Conservation (phyloP, 2,113 vertebrate genomes). For the Erythrolamprus reginae region DNA sequence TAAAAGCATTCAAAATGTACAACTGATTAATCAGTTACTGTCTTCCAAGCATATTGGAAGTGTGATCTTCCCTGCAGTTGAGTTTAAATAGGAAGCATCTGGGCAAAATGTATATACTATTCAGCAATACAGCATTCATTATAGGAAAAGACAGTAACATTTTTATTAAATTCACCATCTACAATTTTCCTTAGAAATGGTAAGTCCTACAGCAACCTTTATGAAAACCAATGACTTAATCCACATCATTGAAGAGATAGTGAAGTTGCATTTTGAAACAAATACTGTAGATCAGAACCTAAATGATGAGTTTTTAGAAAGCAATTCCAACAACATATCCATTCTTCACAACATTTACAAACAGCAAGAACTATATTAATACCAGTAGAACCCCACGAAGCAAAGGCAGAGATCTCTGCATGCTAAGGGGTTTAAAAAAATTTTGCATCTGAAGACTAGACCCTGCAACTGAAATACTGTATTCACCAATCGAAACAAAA, state of each 20-base stretch:
- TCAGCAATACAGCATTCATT: not conserved
- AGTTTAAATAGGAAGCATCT: not conserved
- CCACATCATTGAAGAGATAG: not conserved
- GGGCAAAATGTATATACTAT: not conserved
- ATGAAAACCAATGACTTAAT: not conserved
- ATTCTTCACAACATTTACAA: not conserved
- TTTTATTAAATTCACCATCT: not conserved
- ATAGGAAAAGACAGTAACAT: not conserved
- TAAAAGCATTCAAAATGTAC: not conserved
- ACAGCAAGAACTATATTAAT: not conserved
- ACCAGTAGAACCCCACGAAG: not conserved
- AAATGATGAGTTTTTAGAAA: not conserved
- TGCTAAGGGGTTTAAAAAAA: not conserved
- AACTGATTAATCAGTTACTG: not conserved
- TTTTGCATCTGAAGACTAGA: not conserved
- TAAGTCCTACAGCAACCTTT: not conserved
- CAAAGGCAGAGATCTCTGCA: not conserved
- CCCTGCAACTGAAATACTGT: not conserved
- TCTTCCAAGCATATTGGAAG: not conserved
- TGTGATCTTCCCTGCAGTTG: not conserved
- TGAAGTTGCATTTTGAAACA: not conserved
- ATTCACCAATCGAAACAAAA: not conserved
- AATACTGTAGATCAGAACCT: not conserved
- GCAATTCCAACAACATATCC: not conserved
- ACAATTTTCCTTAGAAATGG: not conserved